Conservation (phyloP, 92 coral and sea anemone species). For the Zoanthus gigantus region DNA sequence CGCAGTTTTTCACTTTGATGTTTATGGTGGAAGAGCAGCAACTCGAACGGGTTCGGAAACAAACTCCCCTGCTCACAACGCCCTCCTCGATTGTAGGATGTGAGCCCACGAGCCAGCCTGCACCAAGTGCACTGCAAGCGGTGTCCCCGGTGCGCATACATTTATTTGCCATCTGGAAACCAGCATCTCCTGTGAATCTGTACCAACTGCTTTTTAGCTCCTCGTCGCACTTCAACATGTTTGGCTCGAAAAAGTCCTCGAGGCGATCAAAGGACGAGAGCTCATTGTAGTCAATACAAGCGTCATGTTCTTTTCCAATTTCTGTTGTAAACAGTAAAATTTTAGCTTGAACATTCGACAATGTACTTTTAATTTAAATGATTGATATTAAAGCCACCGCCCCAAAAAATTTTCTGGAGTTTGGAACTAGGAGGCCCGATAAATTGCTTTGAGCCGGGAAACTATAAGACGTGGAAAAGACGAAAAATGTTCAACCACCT, state of each 20-base stretch:
- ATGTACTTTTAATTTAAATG: not conserved
- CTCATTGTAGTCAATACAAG: constrained; percentile 11
- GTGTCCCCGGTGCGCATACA: constrained; percentile 10
- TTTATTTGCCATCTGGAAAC: constrained; percentile 14
- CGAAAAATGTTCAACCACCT: too few species aligned
- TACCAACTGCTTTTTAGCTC: constrained; percentile 22
- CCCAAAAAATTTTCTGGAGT: too few species aligned
- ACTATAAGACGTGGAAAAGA: too few species aligned
- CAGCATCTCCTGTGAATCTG: constrained; percentile 31
- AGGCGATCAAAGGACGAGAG: constrained; percentile 7
- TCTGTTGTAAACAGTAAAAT: not conserved
- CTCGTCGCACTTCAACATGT: constrained; percentile 33
- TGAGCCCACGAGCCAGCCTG: constrained; percentile 42
- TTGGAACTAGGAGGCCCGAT: too few species aligned
- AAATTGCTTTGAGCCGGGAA: too few species aligned
- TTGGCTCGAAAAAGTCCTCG: constrained; percentile 31
- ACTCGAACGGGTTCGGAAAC: constrained; percentile 32
- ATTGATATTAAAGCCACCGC: too few species aligned
- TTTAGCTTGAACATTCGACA: not conserved
- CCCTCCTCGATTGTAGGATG: constrained; percentile 20
- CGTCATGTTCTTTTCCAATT: not conserved
- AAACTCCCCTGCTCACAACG: constrained; percentile 28
- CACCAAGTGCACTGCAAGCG: constrained; percentile 40
- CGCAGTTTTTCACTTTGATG: constrained; percentile 40
- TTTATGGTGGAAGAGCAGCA: constrained; percentile 30